A percentile compares a stretch with the other conserved stretches of the same genome.
phyloP scores from a whole-genome alignment of 1,140 invertebrate species.

The Bombus impatiens region DNA sequence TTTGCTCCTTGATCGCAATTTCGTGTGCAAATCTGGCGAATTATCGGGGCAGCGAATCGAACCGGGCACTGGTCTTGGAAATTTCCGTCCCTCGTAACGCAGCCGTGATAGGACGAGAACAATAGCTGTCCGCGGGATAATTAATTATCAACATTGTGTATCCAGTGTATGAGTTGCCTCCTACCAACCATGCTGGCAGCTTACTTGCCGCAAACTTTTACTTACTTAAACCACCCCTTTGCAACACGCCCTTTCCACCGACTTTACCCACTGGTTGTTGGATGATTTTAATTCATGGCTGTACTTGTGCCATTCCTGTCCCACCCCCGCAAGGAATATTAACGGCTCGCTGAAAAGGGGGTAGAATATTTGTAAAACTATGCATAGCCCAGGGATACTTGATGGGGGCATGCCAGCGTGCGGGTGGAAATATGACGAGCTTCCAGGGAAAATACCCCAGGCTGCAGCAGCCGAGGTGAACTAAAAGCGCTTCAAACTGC shows the following conservation, averaged over 20 bases:
- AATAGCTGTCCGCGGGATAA: slow-evolving; percentile 7
- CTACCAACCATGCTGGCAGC: background rate
- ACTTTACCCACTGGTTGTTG: background rate
- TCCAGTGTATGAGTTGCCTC: background rate
- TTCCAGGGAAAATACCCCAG: slow-evolving; percentile 76
- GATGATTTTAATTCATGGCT: slow-evolving; percentile 69
- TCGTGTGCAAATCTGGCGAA: background rate
- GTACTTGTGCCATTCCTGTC: background rate
- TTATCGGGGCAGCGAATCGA: background rate
- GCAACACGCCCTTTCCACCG: background rate
- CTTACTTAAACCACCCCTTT: slow-evolving; percentile 19
- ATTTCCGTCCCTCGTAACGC: background rate
- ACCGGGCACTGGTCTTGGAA: background rate
- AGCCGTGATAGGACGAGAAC: background rate
- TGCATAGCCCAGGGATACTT: slow-evolving; percentile 74
- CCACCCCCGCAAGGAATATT: slow-evolving; percentile 65
- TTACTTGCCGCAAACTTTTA: slow-evolving; percentile 20
- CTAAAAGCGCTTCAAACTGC: slow-evolving; percentile 77
- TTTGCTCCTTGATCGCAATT: background rate
- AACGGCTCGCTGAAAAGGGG: slow-evolving; percentile 70
- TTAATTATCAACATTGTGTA: slow-evolving; percentile 28
- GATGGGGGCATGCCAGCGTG: slow-evolving; percentile 67
- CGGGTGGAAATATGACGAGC: slow-evolving; percentile 73
- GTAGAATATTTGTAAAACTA: slow-evolving; percentile 81
- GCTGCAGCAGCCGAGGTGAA: slow-evolving; percentile 66